Evolutionary conservation across 2,113 vertebrate species (phyloP), one percentile per base, ranked within the genome.

Genomic region (Dasypus novemcinctus): DNA sequence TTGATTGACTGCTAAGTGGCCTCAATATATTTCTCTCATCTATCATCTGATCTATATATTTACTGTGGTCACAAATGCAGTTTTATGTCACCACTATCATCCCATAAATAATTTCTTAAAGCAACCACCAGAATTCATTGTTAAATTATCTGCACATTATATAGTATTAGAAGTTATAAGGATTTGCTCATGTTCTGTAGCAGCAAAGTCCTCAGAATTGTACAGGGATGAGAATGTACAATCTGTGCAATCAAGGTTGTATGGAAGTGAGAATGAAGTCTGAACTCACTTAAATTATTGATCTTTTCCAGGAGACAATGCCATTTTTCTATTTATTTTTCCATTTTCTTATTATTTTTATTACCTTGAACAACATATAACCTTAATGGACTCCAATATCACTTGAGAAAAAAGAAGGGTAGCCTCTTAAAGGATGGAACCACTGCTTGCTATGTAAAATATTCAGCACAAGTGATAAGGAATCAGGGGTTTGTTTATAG

Each of bases 241-340:
- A 57, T 57, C 54, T 57, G 54, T 21, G 54, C 54, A 57, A 57
- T 79, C 31, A 63, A 80, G 31, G 43, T 15, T 78, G 41, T 23
- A 14, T 10, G 76, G 52, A 90, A 38, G 20, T 69, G 12, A 94
- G 46, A 74, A 74, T 41, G 66, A 49, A 6, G 54, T 33, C 17
- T 38, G 36, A 52, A 92, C 17, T 29, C n/a, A 91, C 72, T 96
- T 69, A 93, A 89, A 93, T 72, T 63, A 81, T 72, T 31, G 27
- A 13, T 57, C 3, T n/a, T 94, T 91, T 90, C 9, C 9, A 82
- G 54, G 36, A 92, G 29, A 87, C 69, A 7, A 78, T 90, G 12
- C 5, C 38, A 38, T 41, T 11, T 82, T 92, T 31, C 43, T 87
- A 90, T 72, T 90, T 81, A 90, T 64, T 71, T 84, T 84, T 21